Percentiles rank a stretch among this genome's conserved stretches.
Conservation (phyloP, 2,888 invertebrate genomes). For the Chloroclystis v-ata region DNA sequence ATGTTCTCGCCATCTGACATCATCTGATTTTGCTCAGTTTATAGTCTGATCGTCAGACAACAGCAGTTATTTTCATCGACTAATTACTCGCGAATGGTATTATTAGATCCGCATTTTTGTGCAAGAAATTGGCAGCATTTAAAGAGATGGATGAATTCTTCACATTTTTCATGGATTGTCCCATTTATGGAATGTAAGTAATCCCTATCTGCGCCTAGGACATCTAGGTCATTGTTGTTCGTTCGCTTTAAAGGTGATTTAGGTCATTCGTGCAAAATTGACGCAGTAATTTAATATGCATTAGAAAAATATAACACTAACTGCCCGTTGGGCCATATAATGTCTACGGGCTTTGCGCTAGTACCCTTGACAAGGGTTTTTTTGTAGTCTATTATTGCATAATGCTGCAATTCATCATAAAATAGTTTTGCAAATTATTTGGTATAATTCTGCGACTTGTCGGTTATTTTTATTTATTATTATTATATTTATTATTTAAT, state of each 20-base stretch:
- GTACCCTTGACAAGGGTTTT: neutral
- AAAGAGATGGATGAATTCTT: conserved; percentile 43
- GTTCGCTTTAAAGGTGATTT: conserved; percentile 30
- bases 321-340: neutral
- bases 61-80: conserved; percentile 31
- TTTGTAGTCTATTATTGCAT: neutral
- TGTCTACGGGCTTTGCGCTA: neutral
- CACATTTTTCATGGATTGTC: conserved; percentile 38
- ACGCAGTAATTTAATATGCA: conserved; percentile 33
- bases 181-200: conserved; percentile 24
- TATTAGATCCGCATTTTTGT: conserved; percentile 20
- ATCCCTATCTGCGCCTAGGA: conserved; percentile 26
- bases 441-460: neutral
- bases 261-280: conserved; percentile 30
- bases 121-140: conserved; percentile 1
- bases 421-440: no score
- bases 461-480: neutral
- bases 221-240: conserved; percentile 30
- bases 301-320: conserved; percentile 20
- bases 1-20: conserved; percentile 54
- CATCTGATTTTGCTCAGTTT: conserved; percentile 63
- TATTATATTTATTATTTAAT: neutral
- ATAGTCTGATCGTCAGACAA: conserved; percentile 46
- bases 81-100: conserved; percentile 20
- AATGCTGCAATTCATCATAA: no score